Evolutionary conservation across 2,888 invertebrate genomes (phyloP).

Genomic region (Urechis unicinctus): DNA sequence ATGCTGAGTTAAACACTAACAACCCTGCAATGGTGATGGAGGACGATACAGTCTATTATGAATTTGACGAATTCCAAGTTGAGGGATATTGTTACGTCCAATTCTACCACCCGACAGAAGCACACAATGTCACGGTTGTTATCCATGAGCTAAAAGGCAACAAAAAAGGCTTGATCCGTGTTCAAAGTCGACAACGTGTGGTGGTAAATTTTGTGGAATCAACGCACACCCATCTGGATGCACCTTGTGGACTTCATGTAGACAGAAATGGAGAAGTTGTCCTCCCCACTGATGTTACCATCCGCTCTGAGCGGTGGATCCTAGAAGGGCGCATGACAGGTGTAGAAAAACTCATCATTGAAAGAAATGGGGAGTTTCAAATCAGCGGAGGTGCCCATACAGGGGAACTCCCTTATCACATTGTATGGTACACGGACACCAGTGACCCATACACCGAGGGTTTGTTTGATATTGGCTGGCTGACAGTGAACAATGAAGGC

Average conservation of each 20-base stretch:
- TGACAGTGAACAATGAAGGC: slow-evolving; percentile 26
- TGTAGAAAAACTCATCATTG: slow-evolving; percentile 26
- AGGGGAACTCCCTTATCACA: not conserved
- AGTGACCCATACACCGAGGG: slow-evolving; percentile 11
- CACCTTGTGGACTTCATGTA: slow-evolving; percentile 33
- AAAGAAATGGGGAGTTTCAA: slow-evolving; percentile 25
- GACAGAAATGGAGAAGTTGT: slow-evolving; percentile 29
- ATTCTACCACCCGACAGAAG: slow-evolving; percentile 27
- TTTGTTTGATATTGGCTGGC: slow-evolving; percentile 14
- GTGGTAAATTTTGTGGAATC: slow-evolving; percentile 28
- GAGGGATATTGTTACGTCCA: slow-evolving; percentile 31
- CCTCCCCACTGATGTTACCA: slow-evolving; percentile 26
- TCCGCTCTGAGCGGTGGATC: slow-evolving; percentile 25
- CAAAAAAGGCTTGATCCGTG: slow-evolving; percentile 28
- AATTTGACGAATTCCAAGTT: slow-evolving; percentile 15
- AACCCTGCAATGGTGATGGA: slow-evolving; percentile 32
- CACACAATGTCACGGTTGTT: slow-evolving; percentile 21
- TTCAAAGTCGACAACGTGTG: slow-evolving; percentile 26
- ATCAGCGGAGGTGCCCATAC: slow-evolving; percentile 24
- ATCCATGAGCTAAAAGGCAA: slow-evolving; percentile 33
- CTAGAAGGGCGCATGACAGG: slow-evolving; percentile 28
- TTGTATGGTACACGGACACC: slow-evolving; percentile 15
- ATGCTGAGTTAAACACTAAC: slow-evolving; percentile 20
- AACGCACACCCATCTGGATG: slow-evolving; percentile 32
- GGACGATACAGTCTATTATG: slow-evolving; percentile 1